Conservation (phyloP, 2,113 vertebrate genomes). For the Atractosteus spatula region DNA sequence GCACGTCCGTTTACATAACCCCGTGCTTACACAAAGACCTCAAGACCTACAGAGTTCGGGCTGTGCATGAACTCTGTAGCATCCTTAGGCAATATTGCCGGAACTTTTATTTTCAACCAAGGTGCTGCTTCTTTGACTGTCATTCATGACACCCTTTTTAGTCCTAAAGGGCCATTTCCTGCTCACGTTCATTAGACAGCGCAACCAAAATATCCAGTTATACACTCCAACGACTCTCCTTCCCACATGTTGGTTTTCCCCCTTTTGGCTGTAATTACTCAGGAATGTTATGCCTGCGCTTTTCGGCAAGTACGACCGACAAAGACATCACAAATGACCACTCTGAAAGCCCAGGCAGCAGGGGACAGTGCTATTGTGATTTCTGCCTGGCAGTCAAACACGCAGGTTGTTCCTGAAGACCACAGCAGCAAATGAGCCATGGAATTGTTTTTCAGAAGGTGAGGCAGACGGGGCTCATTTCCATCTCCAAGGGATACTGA, state of each 20-base stretch:
- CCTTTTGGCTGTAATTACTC: neutral
- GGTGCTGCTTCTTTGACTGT: neutral
- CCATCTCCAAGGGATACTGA: neutral
- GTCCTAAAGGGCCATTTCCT: neutral
- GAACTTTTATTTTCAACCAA: neutral
- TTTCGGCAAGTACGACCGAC: neutral
- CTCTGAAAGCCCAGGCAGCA: neutral
- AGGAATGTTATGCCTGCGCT: neutral
- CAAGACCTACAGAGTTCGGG: slow-evolving; percentile 6
- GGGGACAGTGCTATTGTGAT: neutral
- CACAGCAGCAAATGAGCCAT: neutral
- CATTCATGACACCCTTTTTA: neutral
- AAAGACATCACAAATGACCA: neutral
- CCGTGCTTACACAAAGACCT: slow-evolving; percentile 11
- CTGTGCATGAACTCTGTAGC: slow-evolving; percentile 6
- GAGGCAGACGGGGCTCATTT: neutral
- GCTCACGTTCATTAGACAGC: neutral
- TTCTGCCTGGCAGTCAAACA: neutral
- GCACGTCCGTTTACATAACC: slow-evolving; percentile 10
- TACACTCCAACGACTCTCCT: neutral
- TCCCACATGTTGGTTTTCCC: neutral
- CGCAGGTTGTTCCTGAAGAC: neutral
- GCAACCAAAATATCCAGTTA: neutral
- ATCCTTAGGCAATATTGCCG: neutral
- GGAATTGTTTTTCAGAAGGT: neutral